These are phyloP conservation scores for Oncorhynchus nerka DNA, from an alignment of 2,113 vertebrate genomes.

Conservation along the genomic window DNA sequence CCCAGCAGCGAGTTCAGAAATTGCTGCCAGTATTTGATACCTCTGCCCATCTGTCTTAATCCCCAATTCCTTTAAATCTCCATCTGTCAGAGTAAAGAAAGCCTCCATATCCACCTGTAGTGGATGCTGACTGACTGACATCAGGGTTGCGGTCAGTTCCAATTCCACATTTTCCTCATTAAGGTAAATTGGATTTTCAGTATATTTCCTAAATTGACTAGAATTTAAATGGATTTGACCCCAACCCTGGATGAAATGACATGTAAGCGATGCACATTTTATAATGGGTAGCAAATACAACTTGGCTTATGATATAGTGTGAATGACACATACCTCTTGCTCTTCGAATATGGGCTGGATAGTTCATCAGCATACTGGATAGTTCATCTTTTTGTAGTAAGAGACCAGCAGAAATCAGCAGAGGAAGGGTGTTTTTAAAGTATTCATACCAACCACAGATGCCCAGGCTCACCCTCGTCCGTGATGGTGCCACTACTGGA, in stretches of 20 bases:
- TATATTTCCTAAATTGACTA: too few species aligned
- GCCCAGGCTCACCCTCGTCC: slow-evolving; percentile 82
- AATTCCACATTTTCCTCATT: too few species aligned
- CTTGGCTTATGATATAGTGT: background rate
- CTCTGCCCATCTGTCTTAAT: slow-evolving; percentile 95
- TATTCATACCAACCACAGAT: too few species aligned
- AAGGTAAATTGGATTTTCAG: too few species aligned
- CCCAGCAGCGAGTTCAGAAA: slow-evolving; percentile 96
- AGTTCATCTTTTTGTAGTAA: slow-evolving; percentile 82
- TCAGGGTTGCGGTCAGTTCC: too few species aligned
- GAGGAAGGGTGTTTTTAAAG: too few species aligned
- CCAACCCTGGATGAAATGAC: background rate
- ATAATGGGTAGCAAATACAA: background rate
- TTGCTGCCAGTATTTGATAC: slow-evolving; percentile 94
- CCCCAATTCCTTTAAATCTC: slow-evolving; percentile 95
- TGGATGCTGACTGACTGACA: background rate
- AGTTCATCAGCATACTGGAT: slow-evolving; percentile 88
- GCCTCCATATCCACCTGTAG: slow-evolving; percentile 96
- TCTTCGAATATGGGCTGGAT: slow-evolving; percentile 99
- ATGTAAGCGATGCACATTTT: background rate
- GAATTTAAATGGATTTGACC: too few species aligned
- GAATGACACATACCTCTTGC: slow-evolving; percentile 81
- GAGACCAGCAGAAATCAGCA: too few species aligned
- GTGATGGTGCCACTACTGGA: slow-evolving; percentile 98
- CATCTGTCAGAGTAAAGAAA: slow-evolving; percentile 93